Conservation (phyloP, 2,113 vertebrate species). For the Antidorcas marsupialis region DNA sequence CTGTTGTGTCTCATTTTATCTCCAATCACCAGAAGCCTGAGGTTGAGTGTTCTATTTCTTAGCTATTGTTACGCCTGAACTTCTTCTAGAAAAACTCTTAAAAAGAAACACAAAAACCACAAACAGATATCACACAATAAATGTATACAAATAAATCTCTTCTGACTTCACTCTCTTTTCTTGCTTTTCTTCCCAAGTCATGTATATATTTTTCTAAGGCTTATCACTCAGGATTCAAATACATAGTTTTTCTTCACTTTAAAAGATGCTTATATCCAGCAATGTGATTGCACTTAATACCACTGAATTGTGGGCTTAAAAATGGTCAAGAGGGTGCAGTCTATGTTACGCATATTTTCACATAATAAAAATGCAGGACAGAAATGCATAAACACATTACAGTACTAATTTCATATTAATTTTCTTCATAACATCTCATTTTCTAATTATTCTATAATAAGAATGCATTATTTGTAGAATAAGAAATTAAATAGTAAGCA, state of each 20-base stretch:
- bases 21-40: not conserved
- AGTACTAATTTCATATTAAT: not conserved
- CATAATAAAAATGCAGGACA: not conserved
- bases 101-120: not conserved
- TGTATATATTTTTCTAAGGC: not conserved
- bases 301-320: not conserved
- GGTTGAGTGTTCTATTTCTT: not conserved
- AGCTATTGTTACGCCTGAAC: fast-evolving
- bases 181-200: not conserved
- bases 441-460: not conserved
- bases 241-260: not conserved
- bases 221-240: not conserved
- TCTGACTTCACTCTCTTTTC: not conserved
- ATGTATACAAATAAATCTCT: not conserved
- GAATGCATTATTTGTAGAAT: not conserved
- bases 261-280: not conserved
- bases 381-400: not conserved
- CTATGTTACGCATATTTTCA: not conserved
- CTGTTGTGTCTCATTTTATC: not conserved
- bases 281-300: not conserved
- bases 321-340: not conserved
- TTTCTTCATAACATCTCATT: not conserved
- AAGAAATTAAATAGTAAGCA: not conserved
- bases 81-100: not conserved
- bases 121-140: not conserved